Evolutionary conservation across 2,113 vertebrate genomes (phyloP), one percentile per base, ranked within the genome.

Genomic region (Raja brachyura): DNA sequence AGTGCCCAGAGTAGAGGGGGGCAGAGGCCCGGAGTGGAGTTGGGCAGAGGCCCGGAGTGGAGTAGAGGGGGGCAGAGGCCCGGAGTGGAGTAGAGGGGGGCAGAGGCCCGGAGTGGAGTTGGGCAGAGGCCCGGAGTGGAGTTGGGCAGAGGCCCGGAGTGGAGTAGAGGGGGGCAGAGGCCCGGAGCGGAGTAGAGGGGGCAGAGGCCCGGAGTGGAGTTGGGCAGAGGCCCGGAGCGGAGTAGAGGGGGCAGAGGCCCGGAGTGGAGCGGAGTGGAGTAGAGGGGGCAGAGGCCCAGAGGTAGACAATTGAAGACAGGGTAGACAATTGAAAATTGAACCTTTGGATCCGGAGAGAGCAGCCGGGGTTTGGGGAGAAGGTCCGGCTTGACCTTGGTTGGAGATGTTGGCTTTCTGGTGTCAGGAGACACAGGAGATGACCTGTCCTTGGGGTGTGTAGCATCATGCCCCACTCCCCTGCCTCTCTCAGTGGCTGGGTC

Each of bases 341-440:
- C 97, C 98, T 98, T 96, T 93, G 59, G 74, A 0, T 75, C 8
- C 94, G 74, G 16, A 77, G 94, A 94, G 56, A 95, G 93, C n/a
- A 95, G 94, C 93, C 94, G 94, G 1, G 97, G 97, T 95, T 98
- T 98, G 73, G 97, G 97, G 16, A 97, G 97, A 70, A 97, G 96
- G 13, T 96, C 94, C 0, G 97, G 97, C 94, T 96, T 98, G 94
- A 94, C 94, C 93, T 93, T 94, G 90, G 93, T 56, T 0, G 86
- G 33, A 20, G 90, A 31, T 0, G 66, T 39, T 0, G 90, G 93
- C 88, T 1, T 0, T 0, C 73, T 0, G n/a, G 28, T 28, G 54
- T 5, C 16, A 18, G 68, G 61, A 66, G 88, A 11, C 39, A 20
- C 39, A 9, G 3, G 28, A 18, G 59, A 14, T 7, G 63, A 16